phyloP scores from a whole-genome alignment of 2,113 vertebrate genomes.

The Gorsachius goisagi region DNA sequence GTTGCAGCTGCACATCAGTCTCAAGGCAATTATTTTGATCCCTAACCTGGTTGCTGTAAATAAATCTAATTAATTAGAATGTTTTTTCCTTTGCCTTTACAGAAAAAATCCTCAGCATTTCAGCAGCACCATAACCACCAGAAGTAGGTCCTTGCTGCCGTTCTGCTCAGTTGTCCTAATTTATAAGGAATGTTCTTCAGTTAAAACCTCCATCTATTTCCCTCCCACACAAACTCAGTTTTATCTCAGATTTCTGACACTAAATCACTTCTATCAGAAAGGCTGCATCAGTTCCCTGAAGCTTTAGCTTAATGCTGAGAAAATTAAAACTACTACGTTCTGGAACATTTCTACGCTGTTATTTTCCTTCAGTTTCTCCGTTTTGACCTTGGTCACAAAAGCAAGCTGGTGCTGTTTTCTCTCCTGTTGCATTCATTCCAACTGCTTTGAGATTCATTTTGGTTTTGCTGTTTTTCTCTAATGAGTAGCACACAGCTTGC shows the following conservation, averaged over 20 bases:
- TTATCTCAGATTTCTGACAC: constrained; percentile 30
- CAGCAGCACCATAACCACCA: not conserved
- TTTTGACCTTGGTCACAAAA: not conserved
- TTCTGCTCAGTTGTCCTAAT: not conserved
- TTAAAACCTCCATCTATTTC: constrained; percentile 12
- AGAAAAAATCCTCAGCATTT: not conserved
- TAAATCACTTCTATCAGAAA: constrained; percentile 26
- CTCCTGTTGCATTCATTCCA: not conserved
- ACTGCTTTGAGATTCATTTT: not conserved
- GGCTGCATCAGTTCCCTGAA: not conserved
- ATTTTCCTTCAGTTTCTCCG: not conserved
- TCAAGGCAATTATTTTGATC: constrained; percentile 35
- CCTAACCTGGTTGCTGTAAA: constrained; percentile 15
- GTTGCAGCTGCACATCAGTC: constrained; percentile 26
- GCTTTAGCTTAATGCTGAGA: not conserved
- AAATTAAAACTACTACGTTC: constrained; percentile 22
- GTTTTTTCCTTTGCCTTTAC: not conserved
- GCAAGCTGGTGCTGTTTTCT: not conserved
- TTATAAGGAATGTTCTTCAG: not conserved
- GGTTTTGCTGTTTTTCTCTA: not conserved
- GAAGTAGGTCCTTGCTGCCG: not conserved
- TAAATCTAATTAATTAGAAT: constrained; percentile 44
- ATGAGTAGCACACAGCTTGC: not conserved
- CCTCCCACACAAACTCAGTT: constrained; percentile 27
- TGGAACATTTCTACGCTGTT: not conserved